Conservation (phyloP, 2,888 invertebrate genomes). For the Mantis religiosa region DNA sequence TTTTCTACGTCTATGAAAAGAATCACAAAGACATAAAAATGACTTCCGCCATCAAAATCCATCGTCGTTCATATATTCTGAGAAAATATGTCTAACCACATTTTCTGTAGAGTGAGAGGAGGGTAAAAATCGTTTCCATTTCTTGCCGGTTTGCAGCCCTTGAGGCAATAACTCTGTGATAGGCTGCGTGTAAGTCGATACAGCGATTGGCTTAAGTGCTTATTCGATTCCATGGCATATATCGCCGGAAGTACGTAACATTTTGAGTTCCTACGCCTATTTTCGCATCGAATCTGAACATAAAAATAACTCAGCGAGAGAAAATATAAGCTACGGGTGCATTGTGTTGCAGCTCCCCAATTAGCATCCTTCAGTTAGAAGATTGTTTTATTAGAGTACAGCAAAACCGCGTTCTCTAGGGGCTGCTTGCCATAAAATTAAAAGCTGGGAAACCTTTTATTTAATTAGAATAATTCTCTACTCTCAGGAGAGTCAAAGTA, state of each 20-base stretch:
- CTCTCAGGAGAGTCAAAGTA: too few relatives aligned
- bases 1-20: neutral
- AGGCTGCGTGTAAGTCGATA: neutral
- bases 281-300: neutral
- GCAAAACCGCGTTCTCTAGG: too few relatives aligned
- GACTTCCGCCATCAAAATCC: neutral
- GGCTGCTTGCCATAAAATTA: too few relatives aligned
- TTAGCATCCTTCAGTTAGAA: too few relatives aligned
- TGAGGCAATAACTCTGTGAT: neutral
- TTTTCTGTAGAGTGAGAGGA: neutral
- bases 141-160: neutral
- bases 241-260: neutral
- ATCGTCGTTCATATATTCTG: neutral
- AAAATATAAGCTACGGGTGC: too few relatives aligned
- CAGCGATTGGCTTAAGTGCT: neutral
- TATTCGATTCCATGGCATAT: neutral
- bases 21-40: neutral
- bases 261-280: neutral
- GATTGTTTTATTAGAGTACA: too few relatives aligned
- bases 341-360: too few relatives aligned
- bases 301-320: too few relatives aligned
- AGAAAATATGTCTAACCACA: neutral
- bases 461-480: too few relatives aligned
- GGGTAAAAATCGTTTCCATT: neutral
- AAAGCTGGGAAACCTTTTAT: too few relatives aligned